These are phyloP conservation scores for Mus pahari DNA, from an alignment of 2,113 vertebrate species.

Conservation along the genomic window DNA sequence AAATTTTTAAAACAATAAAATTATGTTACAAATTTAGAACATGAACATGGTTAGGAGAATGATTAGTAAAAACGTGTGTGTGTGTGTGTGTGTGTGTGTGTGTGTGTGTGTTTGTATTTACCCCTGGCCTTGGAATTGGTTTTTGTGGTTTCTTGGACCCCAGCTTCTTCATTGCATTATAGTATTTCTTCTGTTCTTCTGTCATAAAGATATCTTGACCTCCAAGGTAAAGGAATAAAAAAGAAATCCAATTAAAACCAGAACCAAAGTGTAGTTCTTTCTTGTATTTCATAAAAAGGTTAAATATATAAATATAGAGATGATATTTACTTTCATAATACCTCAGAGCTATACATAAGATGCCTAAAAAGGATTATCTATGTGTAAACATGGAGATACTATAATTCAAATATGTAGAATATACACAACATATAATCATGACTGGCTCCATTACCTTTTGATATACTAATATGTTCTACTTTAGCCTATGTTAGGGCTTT, in stretches of 20 bases:
- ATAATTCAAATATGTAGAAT: neutral
- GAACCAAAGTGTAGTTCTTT: slow-evolving; percentile 15
- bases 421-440: neutral
- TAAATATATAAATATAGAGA: slow-evolving; percentile 14
- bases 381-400: neutral
- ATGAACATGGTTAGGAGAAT: neutral
- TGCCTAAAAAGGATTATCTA: neutral
- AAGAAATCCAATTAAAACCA: slow-evolving; percentile 82
- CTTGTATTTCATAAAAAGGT: neutral
- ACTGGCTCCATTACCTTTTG: neutral
- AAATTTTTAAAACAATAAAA: neutral
- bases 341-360: neutral
- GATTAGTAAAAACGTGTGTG: neutral
- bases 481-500: neutral
- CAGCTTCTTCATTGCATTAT: slow-evolving; percentile 92
- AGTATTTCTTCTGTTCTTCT: slow-evolving; percentile 92
- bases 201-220: slow-evolving; percentile 93
- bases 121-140: slow-evolving; percentile 89
- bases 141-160: slow-evolving; percentile 92
- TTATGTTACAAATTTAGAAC: neutral
- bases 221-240: slow-evolving; percentile 90
- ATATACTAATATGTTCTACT: neutral
- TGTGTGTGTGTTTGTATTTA: slow-evolving; percentile 36
- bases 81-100: neutral
- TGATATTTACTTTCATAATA: slow-evolving; percentile 6